Base-by-base conservation (phyloP, 2,888 invertebrate species). In the Acanthococcus lagerstroemiae region DNA sequence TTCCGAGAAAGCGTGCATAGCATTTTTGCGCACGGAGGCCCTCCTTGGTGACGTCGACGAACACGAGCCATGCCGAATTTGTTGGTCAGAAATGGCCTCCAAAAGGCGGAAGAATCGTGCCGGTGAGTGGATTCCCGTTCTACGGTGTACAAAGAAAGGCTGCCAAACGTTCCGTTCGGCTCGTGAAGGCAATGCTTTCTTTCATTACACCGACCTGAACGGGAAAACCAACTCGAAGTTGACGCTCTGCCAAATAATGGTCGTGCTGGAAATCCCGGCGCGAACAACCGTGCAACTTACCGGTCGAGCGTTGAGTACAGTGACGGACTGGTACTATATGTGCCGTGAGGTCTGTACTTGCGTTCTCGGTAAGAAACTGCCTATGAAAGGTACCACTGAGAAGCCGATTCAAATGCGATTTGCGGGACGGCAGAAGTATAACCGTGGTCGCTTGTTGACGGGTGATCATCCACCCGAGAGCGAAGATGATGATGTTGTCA, bases 311-410 rank as follows among this genome's bases (percentile, higher is more conserved):
- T 12, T 9, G 9, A 12, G 12, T 12, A 12, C 9, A 12, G 44
- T 15, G 19, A 26, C 25, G 1, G 55, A 55, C 25, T 55, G 55
- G 55, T 55, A 24, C 25, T 24, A 55, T 25, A 24, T 55, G 25
- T 55, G 55, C 25, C 55, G 55, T 55, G 55, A 55, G 25, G 55
- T 55, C 15, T 55, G 55, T 25, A 55, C 55, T 24, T 22, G 24
- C 17, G 25, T 55, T 17, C 17, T 55, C 15, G 22, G 25, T 24
- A 55, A 21, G 17, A 55, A 55, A 55, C 17, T 17, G 25, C 22
- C 22, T 12, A 55, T 55, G 24, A 17, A 24, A 24, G 55, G 55
- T 25, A 55, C 55, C 21, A 17, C 21, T 3, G 12, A 7, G 3
- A 55, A 55, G 17, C 55, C 55, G 24, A 55, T 55, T 25, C 55